Conservation (phyloP, 2,113 vertebrate genomes). For the Ardeotis arabs region DNA sequence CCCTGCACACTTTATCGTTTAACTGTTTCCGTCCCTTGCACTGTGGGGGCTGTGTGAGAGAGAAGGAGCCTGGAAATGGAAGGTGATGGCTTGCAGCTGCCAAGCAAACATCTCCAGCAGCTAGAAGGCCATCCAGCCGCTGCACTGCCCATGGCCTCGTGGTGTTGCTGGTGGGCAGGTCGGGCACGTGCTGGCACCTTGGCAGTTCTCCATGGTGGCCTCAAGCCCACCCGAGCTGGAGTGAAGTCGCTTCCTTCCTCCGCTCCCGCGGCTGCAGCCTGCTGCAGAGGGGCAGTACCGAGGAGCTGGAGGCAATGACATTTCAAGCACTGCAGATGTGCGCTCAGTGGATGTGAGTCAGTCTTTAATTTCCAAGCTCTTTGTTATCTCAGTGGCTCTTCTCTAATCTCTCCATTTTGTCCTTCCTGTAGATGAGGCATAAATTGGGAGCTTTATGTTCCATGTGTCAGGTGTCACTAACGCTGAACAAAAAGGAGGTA, state of each 20-base stretch:
- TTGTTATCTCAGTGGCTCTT: conserved; percentile 2
- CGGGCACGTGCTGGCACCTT: accelerated
- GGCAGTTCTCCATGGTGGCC: accelerated
- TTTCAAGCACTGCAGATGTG: conserved; percentile 50
- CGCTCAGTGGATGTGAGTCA: conserved; percentile 57
- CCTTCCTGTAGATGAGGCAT: conserved; percentile 5
- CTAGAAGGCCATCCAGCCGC: accelerated
- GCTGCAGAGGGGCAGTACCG: neutral
- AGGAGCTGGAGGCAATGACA: conserved; percentile 43
- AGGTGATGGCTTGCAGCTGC: neutral
- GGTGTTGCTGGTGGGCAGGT: accelerated
- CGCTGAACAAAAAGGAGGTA: neutral
- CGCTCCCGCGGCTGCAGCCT: neutral
- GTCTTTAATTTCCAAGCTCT: conserved; percentile 49
- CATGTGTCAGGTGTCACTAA: conserved; percentile 22
- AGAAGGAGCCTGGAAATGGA: neutral
- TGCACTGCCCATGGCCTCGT: neutral
- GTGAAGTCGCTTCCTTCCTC: neutral
- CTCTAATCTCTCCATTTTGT: conserved; percentile 37
- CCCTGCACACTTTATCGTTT: neutral
- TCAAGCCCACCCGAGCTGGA: accelerated
- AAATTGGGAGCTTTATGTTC: conserved; percentile 18
- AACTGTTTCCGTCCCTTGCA: neutral
- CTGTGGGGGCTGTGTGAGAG: accelerated
- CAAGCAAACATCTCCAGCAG: neutral